Evolutionary conservation across 2,797 vertebrate species (phyloP).

Genomic region (Sebastes taczanowskii): DNA sequence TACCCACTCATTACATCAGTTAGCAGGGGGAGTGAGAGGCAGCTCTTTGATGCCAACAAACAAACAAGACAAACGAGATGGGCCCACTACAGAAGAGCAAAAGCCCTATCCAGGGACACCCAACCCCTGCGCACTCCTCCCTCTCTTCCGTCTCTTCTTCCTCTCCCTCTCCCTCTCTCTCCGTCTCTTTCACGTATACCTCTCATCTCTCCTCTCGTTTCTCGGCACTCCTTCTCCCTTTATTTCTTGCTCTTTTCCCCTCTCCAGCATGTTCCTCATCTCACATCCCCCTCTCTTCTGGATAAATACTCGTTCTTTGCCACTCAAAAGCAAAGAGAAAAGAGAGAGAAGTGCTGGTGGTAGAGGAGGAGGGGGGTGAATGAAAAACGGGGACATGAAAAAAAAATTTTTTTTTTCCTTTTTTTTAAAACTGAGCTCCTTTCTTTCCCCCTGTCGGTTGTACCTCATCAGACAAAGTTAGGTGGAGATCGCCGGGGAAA

Average conservation of each 20-base stretch:
- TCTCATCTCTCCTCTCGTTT: conserved; percentile 51
- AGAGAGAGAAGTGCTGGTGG: conserved; percentile 12
- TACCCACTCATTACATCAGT: conserved; percentile 82
- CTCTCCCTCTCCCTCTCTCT: conserved; percentile 28
- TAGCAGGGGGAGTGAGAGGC: conserved; percentile 74
- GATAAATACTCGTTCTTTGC: conserved; percentile 51
- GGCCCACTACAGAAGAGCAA: conserved; percentile 71
- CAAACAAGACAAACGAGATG: conserved; percentile 81
- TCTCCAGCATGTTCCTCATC: conserved; percentile 45
- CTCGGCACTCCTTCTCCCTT: conserved; percentile 46
- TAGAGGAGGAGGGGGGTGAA: background rate
- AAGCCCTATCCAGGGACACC: conserved; percentile 75
- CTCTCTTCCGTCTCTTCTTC: conserved; percentile 42
- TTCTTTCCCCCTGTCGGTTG: background rate
- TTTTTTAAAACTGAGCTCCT: background rate
- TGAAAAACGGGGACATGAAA: conserved; percentile 15
- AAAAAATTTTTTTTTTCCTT: background rate
- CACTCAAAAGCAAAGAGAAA: conserved; percentile 45
- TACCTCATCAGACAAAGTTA: conserved; percentile 46
- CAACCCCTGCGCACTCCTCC: conserved; percentile 59
- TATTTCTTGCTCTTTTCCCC: conserved; percentile 37
- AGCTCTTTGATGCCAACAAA: conserved; percentile 82
- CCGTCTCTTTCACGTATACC: conserved; percentile 36
- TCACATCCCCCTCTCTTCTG: conserved; percentile 32
- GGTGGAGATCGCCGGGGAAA: conserved; percentile 14